Conservation (phyloP, 1,140 invertebrate genomes). For the Lanistes nyassanus region DNA sequence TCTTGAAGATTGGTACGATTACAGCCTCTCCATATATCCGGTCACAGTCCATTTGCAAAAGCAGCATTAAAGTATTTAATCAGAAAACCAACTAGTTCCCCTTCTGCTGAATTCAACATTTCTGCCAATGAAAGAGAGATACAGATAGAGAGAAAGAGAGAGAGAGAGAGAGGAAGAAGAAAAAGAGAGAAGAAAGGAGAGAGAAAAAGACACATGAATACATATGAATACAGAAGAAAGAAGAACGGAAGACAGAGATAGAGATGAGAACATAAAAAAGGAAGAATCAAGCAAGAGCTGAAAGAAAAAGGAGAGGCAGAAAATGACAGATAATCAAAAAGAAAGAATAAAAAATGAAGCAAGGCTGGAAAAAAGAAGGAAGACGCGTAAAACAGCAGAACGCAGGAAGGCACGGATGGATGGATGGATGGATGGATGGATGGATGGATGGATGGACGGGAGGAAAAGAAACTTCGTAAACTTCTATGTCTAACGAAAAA, state of each 20-base stretch:
- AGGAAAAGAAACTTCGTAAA: no score
- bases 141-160: not conserved
- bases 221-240: not conserved
- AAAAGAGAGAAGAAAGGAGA: not conserved
- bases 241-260: not conserved
- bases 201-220: not conserved
- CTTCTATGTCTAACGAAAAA: no score
- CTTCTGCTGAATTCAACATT: no score
- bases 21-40: no score
- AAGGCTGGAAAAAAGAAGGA: not conserved
- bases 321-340: not conserved
- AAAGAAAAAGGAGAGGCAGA: not conserved
- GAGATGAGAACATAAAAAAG: not conserved
- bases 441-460: no score
- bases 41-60: no score
- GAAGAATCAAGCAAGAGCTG: not conserved
- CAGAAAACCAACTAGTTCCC: no score
- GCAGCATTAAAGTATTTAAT: no score
- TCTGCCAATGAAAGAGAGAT: not conserved
- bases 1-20: no score
- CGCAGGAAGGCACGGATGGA: not conserved
- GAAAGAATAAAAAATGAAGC: not conserved
- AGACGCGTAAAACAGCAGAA: not conserved
- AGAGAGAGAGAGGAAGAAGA: not conserved
- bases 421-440: not conserved